phyloP scores from a whole-genome alignment of 2,113 vertebrate genomes.

The Jacana jacana region DNA sequence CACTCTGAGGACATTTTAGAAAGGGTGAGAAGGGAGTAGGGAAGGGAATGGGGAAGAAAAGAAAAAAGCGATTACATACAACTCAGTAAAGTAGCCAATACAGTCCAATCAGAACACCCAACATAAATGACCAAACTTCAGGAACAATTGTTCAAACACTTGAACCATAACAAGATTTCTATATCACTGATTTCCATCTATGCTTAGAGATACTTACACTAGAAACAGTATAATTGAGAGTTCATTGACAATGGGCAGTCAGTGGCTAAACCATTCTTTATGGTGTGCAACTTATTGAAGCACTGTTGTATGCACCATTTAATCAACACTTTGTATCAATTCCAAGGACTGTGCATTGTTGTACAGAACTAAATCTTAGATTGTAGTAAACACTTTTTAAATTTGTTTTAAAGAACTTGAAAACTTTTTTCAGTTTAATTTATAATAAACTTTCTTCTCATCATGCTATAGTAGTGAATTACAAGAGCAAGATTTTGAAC shows the following conservation, averaged over 20 bases:
- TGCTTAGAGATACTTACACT: neutral
- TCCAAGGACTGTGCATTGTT: neutral
- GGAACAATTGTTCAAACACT: neutral
- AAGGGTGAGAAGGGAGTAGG: neutral
- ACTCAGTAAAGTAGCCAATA: neutral
- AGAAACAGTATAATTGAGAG: neutral
- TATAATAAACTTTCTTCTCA: neutral
- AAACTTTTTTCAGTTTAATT: neutral
- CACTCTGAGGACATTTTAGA: neutral
- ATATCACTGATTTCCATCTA: neutral
- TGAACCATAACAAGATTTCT: neutral
- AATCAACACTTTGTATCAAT: neutral
- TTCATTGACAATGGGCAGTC: neutral
- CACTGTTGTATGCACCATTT: neutral
- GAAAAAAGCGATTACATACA: neutral
- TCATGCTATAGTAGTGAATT: neutral
- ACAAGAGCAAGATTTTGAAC: neutral
- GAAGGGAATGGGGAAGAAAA: neutral
- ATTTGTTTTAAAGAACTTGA: neutral
- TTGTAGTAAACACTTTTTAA: neutral
- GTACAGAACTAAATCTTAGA: neutral
- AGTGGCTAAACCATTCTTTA: neutral
- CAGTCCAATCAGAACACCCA: neutral
- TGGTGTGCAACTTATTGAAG: neutral
- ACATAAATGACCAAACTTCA: neutral